These are phyloP conservation scores for Hydropsyche betteni DNA, from an alignment of 2,888 invertebrate genomes.

Conservation along the genomic window DNA sequence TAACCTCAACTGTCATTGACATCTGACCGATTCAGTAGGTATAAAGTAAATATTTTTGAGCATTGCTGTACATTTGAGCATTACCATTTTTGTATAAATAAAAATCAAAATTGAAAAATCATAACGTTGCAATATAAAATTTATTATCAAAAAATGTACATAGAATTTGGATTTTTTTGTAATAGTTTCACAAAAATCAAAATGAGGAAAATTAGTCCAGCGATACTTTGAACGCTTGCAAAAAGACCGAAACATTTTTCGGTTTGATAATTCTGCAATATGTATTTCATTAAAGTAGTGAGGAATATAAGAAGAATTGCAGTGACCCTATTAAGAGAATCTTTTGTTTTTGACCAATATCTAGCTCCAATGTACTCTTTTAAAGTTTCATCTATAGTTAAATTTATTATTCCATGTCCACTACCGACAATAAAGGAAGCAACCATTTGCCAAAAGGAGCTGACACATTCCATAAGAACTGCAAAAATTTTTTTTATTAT, in stretches of 20 bases:
- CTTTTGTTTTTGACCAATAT: slow-evolving; percentile 52
- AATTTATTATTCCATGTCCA: slow-evolving; percentile 52
- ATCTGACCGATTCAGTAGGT: too few species aligned
- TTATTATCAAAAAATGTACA: neutral
- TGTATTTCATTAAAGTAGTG: slow-evolving; percentile 40
- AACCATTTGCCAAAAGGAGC: slow-evolving; percentile 50
- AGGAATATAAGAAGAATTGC: slow-evolving; percentile 50
- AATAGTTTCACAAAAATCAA: slow-evolving; percentile 41
- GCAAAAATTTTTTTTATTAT: slow-evolving; percentile 41
- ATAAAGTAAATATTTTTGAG: too few species aligned
- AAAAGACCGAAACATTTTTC: slow-evolving; percentile 47
- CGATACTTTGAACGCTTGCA: slow-evolving; percentile 43
- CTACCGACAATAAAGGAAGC: slow-evolving; percentile 52
- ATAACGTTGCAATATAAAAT: too few species aligned
- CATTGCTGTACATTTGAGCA: too few species aligned
- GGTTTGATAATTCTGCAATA: slow-evolving; percentile 40
- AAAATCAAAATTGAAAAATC: too few species aligned
- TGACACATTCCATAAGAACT: slow-evolving; percentile 51
- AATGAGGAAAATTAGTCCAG: slow-evolving; percentile 45
- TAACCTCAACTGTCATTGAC: too few species aligned
- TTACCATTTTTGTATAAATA: too few species aligned
- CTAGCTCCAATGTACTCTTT: slow-evolving; percentile 52
- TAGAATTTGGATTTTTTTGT: slow-evolving; percentile 29
- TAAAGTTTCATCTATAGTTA: slow-evolving; percentile 51
- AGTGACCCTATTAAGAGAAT: slow-evolving; percentile 52